Conservation (phyloP, 2,888 invertebrate species). For the Schrankia costaestrigalis region DNA sequence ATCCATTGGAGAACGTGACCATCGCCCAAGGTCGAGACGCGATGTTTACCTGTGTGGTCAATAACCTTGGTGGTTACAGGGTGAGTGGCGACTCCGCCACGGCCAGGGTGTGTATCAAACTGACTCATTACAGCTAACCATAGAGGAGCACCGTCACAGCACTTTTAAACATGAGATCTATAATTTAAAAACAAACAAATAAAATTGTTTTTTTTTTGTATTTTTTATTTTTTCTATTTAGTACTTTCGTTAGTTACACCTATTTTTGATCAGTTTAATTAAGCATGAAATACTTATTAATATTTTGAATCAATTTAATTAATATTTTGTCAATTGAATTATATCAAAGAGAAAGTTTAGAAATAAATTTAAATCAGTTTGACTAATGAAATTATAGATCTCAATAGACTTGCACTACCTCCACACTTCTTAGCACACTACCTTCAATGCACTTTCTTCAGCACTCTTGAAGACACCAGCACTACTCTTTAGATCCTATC, state of each 20-base stretch:
- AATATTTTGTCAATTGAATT: too few relatives aligned
- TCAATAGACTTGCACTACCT: slow-evolving; percentile 74
- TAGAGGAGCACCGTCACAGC: slow-evolving; percentile 75
- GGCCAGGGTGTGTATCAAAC: slow-evolving; percentile 91
- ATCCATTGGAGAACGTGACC: slow-evolving; percentile 90
- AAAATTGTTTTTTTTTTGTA: slow-evolving; percentile 6
- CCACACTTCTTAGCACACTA: slow-evolving; percentile 74
- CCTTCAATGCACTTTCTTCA: slow-evolving; percentile 69
- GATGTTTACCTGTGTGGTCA: slow-evolving; percentile 91
- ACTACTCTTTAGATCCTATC: slow-evolving; percentile 60
- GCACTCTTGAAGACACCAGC: slow-evolving; percentile 57
- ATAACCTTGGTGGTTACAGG: slow-evolving; percentile 91
- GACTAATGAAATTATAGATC: slow-evolving; percentile 58
- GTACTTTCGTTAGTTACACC: too few relatives aligned
- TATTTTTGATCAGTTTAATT: too few relatives aligned
- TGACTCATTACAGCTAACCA: slow-evolving; percentile 69
- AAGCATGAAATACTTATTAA: too few relatives aligned
- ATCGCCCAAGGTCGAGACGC: slow-evolving; percentile 91
- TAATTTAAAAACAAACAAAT: slow-evolving; percentile 41
- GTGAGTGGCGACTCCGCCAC: slow-evolving; percentile 94
- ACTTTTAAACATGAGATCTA: slow-evolving; percentile 68
- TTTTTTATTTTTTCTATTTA: too few relatives aligned
- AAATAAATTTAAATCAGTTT: too few relatives aligned
- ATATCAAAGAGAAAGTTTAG: too few relatives aligned
- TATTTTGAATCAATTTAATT: too few relatives aligned